These are phyloP conservation scores for Zenarchopterus dispar DNA, from an alignment of 2,797 vertebrate genomes.

Conservation along the genomic window DNA sequence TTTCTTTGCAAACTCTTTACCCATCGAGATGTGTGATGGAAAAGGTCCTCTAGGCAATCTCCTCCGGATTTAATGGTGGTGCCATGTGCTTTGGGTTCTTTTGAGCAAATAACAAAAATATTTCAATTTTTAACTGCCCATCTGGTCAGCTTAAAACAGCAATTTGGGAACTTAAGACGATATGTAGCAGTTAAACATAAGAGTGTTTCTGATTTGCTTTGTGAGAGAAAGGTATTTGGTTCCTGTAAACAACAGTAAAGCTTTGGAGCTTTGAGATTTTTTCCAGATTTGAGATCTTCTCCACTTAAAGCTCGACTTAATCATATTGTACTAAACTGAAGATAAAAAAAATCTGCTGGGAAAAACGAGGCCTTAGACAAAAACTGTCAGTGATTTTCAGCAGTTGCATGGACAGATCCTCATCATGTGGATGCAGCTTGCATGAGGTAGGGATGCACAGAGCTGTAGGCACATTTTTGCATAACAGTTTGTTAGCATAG, in stretches of 20 bases:
- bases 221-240: not conserved
- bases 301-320: not conserved
- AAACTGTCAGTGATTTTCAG: not conserved
- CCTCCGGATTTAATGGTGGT: slow-evolving; percentile 48
- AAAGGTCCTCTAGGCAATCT: slow-evolving; percentile 41
- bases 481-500: not conserved
- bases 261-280: not conserved
- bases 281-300: slow-evolving; percentile 5
- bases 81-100: slow-evolving; percentile 56
- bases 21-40: slow-evolving; percentile 13
- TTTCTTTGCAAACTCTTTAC: not conserved
- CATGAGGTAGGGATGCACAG: slow-evolving; percentile 2
- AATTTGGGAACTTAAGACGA: slow-evolving; percentile 38
- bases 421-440: slow-evolving; percentile 15
- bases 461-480: not conserved
- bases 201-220: slow-evolving; percentile 24
- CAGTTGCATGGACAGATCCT: slow-evolving; percentile 10
- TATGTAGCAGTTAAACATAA: slow-evolving; percentile 28
- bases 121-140: slow-evolving; percentile 61
- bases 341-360: not conserved
- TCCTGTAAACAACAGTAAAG: slow-evolving; percentile 19
- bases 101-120: slow-evolving; percentile 59
- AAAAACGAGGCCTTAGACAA: not conserved
- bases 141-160: slow-evolving; percentile 57
- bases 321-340: too few species aligned